These are phyloP conservation scores for Tenodera sinensis DNA, from an alignment of 2,888 invertebrate species.

Conservation along the genomic window DNA sequence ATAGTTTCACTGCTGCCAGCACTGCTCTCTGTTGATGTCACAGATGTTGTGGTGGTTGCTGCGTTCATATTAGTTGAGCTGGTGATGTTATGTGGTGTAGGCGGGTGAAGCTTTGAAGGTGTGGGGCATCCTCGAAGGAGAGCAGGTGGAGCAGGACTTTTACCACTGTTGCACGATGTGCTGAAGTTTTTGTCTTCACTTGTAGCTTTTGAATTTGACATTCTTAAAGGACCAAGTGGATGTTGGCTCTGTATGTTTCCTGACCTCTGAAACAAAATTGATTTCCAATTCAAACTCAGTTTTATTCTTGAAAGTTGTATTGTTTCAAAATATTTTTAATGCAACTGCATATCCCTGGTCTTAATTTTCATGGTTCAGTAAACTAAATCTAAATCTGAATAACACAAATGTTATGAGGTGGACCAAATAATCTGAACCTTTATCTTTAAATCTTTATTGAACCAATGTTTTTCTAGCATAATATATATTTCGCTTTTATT, in stretches of 20 bases:
- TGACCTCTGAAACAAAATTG: constrained; percentile 2
- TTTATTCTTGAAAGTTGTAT: neutral
- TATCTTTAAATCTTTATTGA: too few species aligned
- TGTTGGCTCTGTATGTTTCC: constrained; percentile 7
- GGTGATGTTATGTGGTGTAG: constrained; percentile 14
- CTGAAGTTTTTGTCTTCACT: constrained; percentile 35
- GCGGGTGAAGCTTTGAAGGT: constrained; percentile 21
- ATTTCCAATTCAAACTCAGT: neutral
- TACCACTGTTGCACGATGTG: neutral
- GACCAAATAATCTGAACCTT: too few species aligned
- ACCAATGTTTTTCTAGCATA: too few species aligned
- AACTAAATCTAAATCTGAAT: too few species aligned
- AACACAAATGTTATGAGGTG: too few species aligned
- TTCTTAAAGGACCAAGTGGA: constrained; percentile 8
- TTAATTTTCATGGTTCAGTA: too few species aligned
- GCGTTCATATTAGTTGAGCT: neutral
- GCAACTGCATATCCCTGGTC: too few species aligned
- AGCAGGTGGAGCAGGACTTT: constrained; percentile 19
- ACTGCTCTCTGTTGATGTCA: neutral
- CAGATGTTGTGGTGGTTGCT: constrained; percentile 36
- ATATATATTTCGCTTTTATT: too few species aligned
- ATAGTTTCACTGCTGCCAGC: constrained; percentile 2
- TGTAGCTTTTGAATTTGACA: constrained; percentile 16
- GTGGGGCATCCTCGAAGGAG: constrained; percentile 24
- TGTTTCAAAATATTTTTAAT: too few species aligned